phyloP scores from a whole-genome alignment of 2,797 vertebrate genomes.

The Numenius phaeopus region DNA sequence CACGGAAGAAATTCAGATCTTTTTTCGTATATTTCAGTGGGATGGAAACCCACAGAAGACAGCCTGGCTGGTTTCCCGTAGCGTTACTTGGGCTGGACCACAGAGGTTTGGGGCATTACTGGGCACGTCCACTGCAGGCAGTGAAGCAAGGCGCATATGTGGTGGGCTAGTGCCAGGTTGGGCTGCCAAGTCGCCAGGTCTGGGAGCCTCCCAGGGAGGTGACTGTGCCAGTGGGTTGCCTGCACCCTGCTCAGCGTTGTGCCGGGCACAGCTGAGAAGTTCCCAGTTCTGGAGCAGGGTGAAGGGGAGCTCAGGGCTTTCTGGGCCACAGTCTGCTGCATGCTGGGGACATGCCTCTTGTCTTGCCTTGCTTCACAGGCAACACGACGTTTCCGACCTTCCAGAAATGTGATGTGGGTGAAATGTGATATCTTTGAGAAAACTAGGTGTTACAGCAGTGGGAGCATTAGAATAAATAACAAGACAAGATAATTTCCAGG shows the following conservation, averaged over 20 bases:
- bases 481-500: not conserved
- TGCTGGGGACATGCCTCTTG: fast-evolving
- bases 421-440: not conserved
- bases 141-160: fast-evolving
- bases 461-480: not conserved
- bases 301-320: not conserved
- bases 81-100: not conserved
- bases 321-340: not conserved
- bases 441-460: not conserved
- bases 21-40: not conserved
- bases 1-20: not conserved
- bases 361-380: not conserved
- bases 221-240: not conserved
- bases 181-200: not conserved
- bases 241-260: not conserved
- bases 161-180: not conserved
- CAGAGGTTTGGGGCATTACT: not conserved
- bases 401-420: not conserved
- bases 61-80: not conserved
- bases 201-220: not conserved
- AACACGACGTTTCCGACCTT: not conserved
- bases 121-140: fast-evolving
- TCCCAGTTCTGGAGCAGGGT: not conserved
- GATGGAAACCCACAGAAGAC: not conserved
- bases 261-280: not conserved